phyloP scores from a whole-genome alignment of 2,797 vertebrate genomes.

The Diplodus sargus region DNA sequence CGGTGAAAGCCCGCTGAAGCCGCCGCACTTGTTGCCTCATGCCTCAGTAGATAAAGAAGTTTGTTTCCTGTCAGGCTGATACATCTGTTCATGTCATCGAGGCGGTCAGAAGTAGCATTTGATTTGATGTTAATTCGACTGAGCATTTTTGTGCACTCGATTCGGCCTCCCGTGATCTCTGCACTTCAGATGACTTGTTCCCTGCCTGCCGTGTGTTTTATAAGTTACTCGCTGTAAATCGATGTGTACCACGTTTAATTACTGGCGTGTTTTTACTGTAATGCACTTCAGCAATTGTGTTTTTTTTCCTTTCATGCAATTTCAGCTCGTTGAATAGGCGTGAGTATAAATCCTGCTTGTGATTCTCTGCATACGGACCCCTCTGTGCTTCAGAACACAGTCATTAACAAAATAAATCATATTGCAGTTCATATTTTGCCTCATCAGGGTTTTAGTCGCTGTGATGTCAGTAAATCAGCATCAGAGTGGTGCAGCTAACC shows the following conservation, averaged over 20 bases:
- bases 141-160: slow-evolving; percentile 48
- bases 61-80: slow-evolving; percentile 62
- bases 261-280: slow-evolving; percentile 5
- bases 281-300: slow-evolving; percentile 38
- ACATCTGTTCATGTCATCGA: slow-evolving; percentile 65
- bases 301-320: slow-evolving; percentile 23
- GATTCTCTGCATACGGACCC: slow-evolving; percentile 34
- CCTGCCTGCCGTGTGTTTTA: slow-evolving; percentile 53
- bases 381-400: slow-evolving; percentile 9
- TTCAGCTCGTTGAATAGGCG: slow-evolving; percentile 42
- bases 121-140: slow-evolving; percentile 70
- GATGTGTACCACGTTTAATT: slow-evolving; percentile 56
- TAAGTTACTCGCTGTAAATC: slow-evolving; percentile 65
- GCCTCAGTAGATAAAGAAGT: slow-evolving; percentile 59
- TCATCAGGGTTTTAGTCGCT: slow-evolving; percentile 5
- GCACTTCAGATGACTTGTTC: slow-evolving; percentile 50
- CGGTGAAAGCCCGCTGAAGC: slow-evolving; percentile 52
- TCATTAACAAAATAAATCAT: slow-evolving; percentile 32
- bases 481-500: slow-evolving; percentile 13
- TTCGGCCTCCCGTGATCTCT: slow-evolving; percentile 47
- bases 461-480: slow-evolving; percentile 30
- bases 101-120: slow-evolving; percentile 56
- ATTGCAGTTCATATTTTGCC: background rate
- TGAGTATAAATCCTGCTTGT: slow-evolving; percentile 33
- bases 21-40: slow-evolving; percentile 52